phyloP scores from a whole-genome alignment of 2,888 invertebrate genomes.

The Nephrotoma flavescens region DNA sequence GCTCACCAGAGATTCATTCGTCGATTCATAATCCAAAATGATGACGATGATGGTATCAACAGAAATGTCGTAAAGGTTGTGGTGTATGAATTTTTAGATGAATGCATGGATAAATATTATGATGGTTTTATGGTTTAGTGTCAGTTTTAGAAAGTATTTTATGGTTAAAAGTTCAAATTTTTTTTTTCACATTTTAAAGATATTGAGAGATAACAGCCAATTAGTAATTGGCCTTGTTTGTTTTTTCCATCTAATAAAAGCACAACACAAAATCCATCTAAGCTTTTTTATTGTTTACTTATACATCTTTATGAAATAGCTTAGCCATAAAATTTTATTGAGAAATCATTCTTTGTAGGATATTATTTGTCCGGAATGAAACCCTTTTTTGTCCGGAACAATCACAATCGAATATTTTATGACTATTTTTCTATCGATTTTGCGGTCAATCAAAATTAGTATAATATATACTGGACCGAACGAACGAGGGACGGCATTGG shows the following conservation, averaged over 20 bases:
- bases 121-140: not conserved
- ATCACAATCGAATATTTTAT: not conserved
- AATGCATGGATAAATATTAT: not conserved
- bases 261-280: not conserved
- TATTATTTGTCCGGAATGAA: not conserved
- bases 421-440: not conserved
- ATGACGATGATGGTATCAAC: not conserved
- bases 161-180: not conserved
- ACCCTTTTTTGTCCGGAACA: not conserved
- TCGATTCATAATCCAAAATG: not conserved
- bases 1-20: not conserved
- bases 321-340: not conserved
- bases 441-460: not conserved
- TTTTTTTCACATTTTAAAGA: not conserved
- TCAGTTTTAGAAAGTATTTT: not conserved
- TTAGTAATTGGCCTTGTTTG: not conserved
- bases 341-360: not conserved
- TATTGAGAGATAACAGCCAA: not conserved
- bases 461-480: not conserved
- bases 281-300: not conserved
- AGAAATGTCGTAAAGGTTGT: not conserved
- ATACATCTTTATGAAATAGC: not conserved
- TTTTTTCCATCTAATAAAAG: not conserved
- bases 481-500: not conserved
- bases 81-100: not conserved